Evolutionary conservation across 2,113 vertebrate species (phyloP).

Genomic region (Tiliqua scincoides): DNA sequence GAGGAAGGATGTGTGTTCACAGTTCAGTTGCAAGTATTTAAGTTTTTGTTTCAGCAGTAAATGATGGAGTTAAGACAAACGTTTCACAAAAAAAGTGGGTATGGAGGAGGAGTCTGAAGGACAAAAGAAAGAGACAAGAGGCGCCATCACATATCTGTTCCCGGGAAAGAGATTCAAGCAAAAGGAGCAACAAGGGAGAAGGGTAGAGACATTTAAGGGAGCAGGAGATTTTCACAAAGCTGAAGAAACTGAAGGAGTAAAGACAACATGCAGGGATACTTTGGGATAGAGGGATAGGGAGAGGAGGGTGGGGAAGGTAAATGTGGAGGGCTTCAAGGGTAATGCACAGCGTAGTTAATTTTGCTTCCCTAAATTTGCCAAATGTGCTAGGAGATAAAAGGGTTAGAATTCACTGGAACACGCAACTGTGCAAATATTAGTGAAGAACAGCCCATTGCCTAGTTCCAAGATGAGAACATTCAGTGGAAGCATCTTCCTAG

Average conservation of each 20-base stretch:
- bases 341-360: background rate
- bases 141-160: background rate
- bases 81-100: background rate
- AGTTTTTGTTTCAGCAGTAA: background rate
- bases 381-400: background rate
- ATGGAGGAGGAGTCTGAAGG: background rate
- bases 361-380: background rate
- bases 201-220: too few relatives aligned
- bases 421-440: background rate
- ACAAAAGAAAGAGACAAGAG: background rate
- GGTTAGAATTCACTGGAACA: background rate
- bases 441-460: background rate
- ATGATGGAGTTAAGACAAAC: background rate
- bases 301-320: background rate
- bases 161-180: background rate
- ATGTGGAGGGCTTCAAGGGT: too few relatives aligned
- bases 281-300: background rate
- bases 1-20: background rate
- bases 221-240: background rate
- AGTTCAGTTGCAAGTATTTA: background rate
- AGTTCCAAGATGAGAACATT: background rate
- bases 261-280: background rate
- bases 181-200: background rate
- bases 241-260: background rate
- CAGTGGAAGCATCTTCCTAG: background rate